Evolutionary conservation across 2,797 vertebrate genomes (phyloP).

Genomic region (Varecia variegata): DNA sequence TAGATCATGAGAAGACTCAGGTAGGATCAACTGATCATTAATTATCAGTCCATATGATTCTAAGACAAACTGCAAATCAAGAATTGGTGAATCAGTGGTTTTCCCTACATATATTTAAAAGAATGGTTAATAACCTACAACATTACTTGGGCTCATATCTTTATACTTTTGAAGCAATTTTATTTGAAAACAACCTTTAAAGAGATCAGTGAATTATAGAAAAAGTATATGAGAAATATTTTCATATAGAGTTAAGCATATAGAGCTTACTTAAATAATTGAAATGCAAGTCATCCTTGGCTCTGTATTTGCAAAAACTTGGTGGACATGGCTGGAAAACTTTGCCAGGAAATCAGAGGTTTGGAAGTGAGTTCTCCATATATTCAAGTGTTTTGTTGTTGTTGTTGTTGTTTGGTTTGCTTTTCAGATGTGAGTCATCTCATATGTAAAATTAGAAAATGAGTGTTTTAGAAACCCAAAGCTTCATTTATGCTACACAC

Average conservation of each 20-base stretch:
- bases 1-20: not conserved
- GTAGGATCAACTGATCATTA: not conserved
- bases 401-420: not conserved
- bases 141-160: not conserved
- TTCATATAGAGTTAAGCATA: not conserved
- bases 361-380: not conserved
- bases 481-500: not conserved
- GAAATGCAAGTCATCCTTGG: not conserved
- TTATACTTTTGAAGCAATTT: not conserved
- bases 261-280: not conserved
- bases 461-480: not conserved
- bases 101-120: not conserved
- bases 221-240: not conserved
- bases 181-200: not conserved
- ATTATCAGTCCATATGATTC: not conserved
- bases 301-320: not conserved
- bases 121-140: not conserved
- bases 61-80: not conserved
- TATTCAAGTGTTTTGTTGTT: not conserved
- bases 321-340: not conserved
- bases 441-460: slow-evolving; percentile 7
- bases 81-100: not conserved
- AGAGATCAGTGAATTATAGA: not conserved
- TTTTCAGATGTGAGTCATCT: not conserved
- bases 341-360: not conserved